These are phyloP conservation scores for Gymnocephalus cernua DNA, from an alignment of 2,113 vertebrate genomes.

Conservation along the genomic window DNA sequence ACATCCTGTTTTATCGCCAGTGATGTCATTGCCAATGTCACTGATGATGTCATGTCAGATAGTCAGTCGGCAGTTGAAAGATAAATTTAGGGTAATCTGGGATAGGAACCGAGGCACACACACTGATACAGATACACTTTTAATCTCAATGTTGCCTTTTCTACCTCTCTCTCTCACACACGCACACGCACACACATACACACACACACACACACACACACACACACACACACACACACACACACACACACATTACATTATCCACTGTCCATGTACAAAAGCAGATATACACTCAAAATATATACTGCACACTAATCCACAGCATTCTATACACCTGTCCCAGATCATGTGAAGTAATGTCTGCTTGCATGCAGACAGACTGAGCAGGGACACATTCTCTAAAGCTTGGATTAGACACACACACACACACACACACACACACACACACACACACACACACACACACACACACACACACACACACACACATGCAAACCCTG, in stretches of 20 bases:
- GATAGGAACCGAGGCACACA: conserved; percentile 49
- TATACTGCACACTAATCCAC: conserved; percentile 53
- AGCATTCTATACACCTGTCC: conserved; percentile 63
- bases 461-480: conserved; percentile 19
- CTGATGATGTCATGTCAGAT: conserved; percentile 63
- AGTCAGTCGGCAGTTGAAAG: conserved; percentile 46
- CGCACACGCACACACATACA: conserved; percentile 12
- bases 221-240: too few species aligned
- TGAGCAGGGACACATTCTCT: conserved; percentile 45
- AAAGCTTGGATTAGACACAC: conserved; percentile 71
- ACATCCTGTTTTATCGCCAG: conserved; percentile 48
- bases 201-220: conserved; percentile 29
- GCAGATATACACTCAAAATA: conserved; percentile 21
- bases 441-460: conserved; percentile 24
- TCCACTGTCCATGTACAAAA: neutral
- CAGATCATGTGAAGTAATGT: conserved; percentile 70
- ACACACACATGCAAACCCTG: conserved; percentile 15
- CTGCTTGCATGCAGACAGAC: conserved; percentile 56
- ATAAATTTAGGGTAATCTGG: conserved; percentile 79
- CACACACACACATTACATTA: neutral
- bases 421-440: conserved; percentile 22
- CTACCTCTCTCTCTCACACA: neutral
- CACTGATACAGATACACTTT: conserved; percentile 46
- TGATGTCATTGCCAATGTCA: conserved; percentile 55
- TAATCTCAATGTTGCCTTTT: conserved; percentile 40